These are phyloP conservation scores for Drosophila pseudoobscura DNA, from an alignment of 1,140 invertebrate species.

Conservation along the genomic window DNA sequence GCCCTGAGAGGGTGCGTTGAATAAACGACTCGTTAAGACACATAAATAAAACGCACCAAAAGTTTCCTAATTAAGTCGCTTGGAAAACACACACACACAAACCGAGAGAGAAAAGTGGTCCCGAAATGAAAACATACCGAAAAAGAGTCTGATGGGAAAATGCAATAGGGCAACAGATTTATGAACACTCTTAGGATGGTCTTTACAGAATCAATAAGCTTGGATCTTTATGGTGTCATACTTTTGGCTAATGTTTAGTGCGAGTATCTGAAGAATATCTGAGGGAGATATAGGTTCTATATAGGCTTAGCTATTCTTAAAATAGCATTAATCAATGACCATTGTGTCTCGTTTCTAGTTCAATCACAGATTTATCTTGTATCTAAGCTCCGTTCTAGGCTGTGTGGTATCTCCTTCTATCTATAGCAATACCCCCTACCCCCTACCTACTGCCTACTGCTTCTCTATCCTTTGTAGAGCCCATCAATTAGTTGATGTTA, in stretches of 20 bases:
- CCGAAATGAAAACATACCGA: slow-evolving; percentile 46
- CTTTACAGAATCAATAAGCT: neutral
- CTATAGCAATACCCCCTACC: too few relatives aligned
- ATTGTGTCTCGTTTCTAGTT: too few relatives aligned
- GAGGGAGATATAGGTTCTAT: too few relatives aligned
- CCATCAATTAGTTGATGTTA: slow-evolving; percentile 17
- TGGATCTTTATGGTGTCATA: too few relatives aligned
- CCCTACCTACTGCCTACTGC: too few relatives aligned
- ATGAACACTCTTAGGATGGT: neutral
- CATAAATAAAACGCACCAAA: slow-evolving; percentile 74
- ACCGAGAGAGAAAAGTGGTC: slow-evolving; percentile 26
- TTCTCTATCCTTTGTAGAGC: neutral
- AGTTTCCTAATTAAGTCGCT: slow-evolving; percentile 78
- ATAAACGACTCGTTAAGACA: slow-evolving; percentile 79
- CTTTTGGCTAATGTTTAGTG: too few relatives aligned
- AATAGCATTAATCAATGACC: too few relatives aligned
- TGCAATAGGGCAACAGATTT: slow-evolving; percentile 11
- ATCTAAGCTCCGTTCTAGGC: too few relatives aligned
- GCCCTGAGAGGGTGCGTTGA: slow-evolving; percentile 56
- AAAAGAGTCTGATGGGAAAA: slow-evolving; percentile 25
- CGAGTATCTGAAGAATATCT: too few relatives aligned
- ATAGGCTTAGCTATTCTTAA: too few relatives aligned
- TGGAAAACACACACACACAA: slow-evolving; percentile 23
- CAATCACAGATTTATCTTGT: too few relatives aligned
- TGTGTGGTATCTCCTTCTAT: too few relatives aligned